Conservation (phyloP, 2,797 vertebrate genomes). For the Notolepis coatsorum region DNA sequence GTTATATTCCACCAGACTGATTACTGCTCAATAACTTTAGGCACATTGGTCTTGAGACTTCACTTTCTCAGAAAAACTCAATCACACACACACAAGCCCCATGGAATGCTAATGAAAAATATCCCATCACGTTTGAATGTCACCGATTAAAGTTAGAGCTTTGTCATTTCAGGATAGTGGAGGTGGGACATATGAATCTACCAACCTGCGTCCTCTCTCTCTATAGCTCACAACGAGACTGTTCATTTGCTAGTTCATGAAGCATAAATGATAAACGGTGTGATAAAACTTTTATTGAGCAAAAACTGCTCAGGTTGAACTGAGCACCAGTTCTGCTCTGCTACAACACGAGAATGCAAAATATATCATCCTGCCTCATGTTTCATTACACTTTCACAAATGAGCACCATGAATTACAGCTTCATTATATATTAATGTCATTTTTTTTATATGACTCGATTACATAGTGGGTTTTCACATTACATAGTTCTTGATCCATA, state of each 20-base stretch:
- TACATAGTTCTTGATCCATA: too few species aligned
- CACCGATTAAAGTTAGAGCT: constrained; percentile 37
- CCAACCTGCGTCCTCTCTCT: constrained; percentile 5
- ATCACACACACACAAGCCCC: constrained; percentile 8
- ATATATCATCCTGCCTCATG: too few species aligned
- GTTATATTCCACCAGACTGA: background rate
- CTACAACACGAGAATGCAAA: background rate
- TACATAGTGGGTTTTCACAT: too few species aligned
- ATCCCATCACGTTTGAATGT: constrained; percentile 22
- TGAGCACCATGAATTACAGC: too few species aligned
- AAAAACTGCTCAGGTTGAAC: constrained; percentile 5
- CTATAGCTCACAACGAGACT: constrained; percentile 19
- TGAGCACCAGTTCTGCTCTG: constrained; percentile 2
- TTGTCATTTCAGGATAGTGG: constrained; percentile 27
- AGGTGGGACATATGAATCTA: constrained; percentile 17
- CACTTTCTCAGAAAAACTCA: background rate
- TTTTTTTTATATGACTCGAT: too few species aligned
- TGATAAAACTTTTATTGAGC: too few species aligned
- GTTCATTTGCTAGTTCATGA: constrained; percentile 13
- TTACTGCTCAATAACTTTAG: constrained; percentile 9
- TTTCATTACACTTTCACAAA: too few species aligned
- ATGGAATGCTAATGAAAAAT: constrained; percentile 30
- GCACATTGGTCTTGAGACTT: constrained; percentile 14
- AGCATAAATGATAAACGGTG: constrained; percentile 1
- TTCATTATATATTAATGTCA: too few species aligned